Base-by-base conservation (phyloP, 2,113 vertebrate species). In the Phaethon lepturus region DNA sequence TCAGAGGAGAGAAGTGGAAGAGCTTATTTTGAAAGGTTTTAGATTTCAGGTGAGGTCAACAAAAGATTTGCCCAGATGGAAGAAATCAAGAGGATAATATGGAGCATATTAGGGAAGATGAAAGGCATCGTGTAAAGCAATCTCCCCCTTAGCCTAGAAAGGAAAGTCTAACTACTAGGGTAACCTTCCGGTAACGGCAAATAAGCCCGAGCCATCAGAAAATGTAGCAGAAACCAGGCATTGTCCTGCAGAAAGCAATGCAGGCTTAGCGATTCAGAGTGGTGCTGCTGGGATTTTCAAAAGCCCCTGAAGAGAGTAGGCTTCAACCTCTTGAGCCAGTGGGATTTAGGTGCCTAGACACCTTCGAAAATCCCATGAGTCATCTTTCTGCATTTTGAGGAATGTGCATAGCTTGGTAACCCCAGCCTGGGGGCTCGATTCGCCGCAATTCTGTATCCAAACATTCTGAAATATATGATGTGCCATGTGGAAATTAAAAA, bases 41-140 rank as follows among this genome's bases (percentile, higher is more conserved):
- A 84, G 55, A 79, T 97, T 97, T 96, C 96, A 95, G 96, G 95
- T 95, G 94, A 97, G 93, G 90, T 96, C 88, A 90, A 87, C 59
- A 83, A 87, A 95, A 93, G 92, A 96, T 83, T 64, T 91, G 74
- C 35, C 83, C 96, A 97, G 95, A 97, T 97, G 97, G 96, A 97
- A 97, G 71, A 92, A 93, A 92, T 96, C 88, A 97, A 93, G 97
- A 73, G 89, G 79, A 90, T 88, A 90, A 95, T 94, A 78, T 92
- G 85, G 81, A 96, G 86, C 66, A 8, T 88, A 94, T 91, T 92
- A 96, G 63, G 59, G 77, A 68, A 97, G 90, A 95, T 97, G 89
- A 97, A 97, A 94, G 93, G 50, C 66, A 0, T 73, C 0, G 2
- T 91, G 92, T 93, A 97, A 95, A 91, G 56, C 86, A 93, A 93